Base-by-base conservation (phyloP, 2,797 vertebrate genomes). In the Kryptopterus vitreolus region DNA sequence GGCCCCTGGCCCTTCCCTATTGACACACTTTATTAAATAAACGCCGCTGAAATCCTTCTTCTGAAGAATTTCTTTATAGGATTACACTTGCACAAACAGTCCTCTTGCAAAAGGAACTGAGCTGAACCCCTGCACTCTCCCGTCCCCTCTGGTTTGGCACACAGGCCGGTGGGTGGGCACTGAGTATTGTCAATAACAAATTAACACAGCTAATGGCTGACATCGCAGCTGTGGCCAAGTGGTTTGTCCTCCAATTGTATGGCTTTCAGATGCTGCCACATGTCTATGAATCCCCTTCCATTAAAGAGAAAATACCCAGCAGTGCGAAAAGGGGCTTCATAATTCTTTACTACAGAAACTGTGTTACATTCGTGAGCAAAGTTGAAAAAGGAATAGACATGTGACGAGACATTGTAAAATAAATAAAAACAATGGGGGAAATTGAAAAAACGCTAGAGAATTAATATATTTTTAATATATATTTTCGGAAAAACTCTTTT, bases 1-100 rank as follows among this genome's bases (percentile, higher is more conserved):
- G 87, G 83, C 82, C 86, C 84, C 61, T 58, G 82, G 83, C 80
- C 77, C 85, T 79, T 58, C 85, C 82, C 88, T 91, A 84, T 92
- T 90, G 89, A 91, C 90, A 88, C 48, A 83, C 86, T 90, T 92
- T 90, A 92, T 90, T 93, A 89, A 93, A 91, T 92, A 92, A 93
- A 92, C 85, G 78, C 85, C 87, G 79, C 84, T 81, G 79, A 89
- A 87, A 90, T 90, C 87, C 87, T 87, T 89, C 88, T 86, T 78
- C 84, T 87, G 90, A 92, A 79, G 78, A 83, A 79, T 87, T 81
- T 87, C 91, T 92, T 95, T 93, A 93, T 89, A 90, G 90, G 93
- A 94, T 94, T 94, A 94, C 88, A 80, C 87, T 82, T 85, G 66
- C 75, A 73, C 91, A 91, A 93, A 92, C 85, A 90, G 79, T 82